Evolutionary conservation across 53 echinoderm and acorn worm genomes (phyloP), one percentile per base, ranked within the genome.

Genomic region (Astropecten irregularis): DNA sequence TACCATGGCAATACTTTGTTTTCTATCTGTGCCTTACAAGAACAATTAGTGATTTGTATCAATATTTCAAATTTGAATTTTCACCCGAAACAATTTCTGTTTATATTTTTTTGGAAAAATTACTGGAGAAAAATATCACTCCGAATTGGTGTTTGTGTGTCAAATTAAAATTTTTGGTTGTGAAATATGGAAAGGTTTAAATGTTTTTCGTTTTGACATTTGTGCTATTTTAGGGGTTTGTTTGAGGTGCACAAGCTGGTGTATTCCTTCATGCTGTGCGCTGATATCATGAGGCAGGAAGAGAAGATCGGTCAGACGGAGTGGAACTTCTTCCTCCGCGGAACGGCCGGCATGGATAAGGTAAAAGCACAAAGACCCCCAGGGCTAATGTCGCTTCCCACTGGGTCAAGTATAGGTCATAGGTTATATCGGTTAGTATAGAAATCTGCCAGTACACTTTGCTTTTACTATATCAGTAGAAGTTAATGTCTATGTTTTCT

Each of bases 311-410:
- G 83, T 21, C 88, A 77, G 31, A 65, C 60, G 0, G 99, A 99
- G 65, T 99, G 99, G 99, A 99, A 99, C 83, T 94, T 94, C 83
- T 99, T 99, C 89, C 92, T 99, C 14, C 88, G 99, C 60, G 99
- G 99, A 5, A 63, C 93, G 9, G 92, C 99, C 71, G 94, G 83
- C 19, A 83, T 99, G 67, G 92, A 90, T 37, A 86, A 94, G 92
- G 99, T 99, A 81, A 23, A 51, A 72, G 14, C 13, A 26, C 13
- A 23, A 23, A 23, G 28, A 56, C 5, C 22, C 21, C 11, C 19
- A 0, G 20, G 0, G 0, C 21, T n/a, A n/a, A n/a, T n/a, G n/a
- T n/a, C n/a, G n/a, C n/a, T n/a, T n/a, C n/a, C n/a, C n/a, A n/a
- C n/a, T n/a, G n/a, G n/a, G n/a, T n/a, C n/a, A n/a, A n/a, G n/a